Evolutionary conservation across 1,140 invertebrate species (phyloP), one percentile per base, ranked within the genome.

Genomic region (Rhagoletis pomonella): DNA sequence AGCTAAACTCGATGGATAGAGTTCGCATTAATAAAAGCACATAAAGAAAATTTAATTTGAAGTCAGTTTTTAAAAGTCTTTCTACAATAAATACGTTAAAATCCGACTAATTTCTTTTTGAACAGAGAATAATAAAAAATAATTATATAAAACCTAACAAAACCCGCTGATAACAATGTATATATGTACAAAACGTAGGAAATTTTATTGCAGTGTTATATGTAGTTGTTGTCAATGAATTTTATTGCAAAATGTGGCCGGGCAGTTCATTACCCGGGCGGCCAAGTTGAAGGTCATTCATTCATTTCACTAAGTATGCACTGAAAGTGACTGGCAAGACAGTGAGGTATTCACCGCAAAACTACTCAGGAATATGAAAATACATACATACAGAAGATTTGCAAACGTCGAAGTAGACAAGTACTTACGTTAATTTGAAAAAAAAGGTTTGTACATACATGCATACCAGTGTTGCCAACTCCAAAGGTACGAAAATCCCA

Each of bases 301-400:
- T 77, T 55, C 19, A 81, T 81, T 81, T 58, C 73, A 81, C 73
- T 81, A 81, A 55, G 55, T 55, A 55, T n/a, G n/a, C 7, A 39
- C 67, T 42, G 67, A 47, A 73, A 47, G 12, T 47, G 29, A 12
- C 67, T 47, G 67, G 14, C 19, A 14, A 7, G 10, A 10, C 50
- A 55, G 50, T 55, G 50, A 47, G 47, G 47, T 47, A 81, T 81
- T 81, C 19, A 81, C 47, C 47, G n/a, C 47, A 81, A 81, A 81
- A 29, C 73, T 81, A 55, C 73, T 73, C 44, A 17, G 67, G 42
- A 73, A 10, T 42, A 67, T 14, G 10, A 14, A 47, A 39, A 73
- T 73, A 73, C 67, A 42, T 4, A 69, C 67, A 44, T 4, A 69
- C 67, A 44, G 0, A 69, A 17, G 44, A 42, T 47, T 44, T 73